phyloP scores from a whole-genome alignment of 2,888 invertebrate genomes.

The Dendrolimus pini region DNA sequence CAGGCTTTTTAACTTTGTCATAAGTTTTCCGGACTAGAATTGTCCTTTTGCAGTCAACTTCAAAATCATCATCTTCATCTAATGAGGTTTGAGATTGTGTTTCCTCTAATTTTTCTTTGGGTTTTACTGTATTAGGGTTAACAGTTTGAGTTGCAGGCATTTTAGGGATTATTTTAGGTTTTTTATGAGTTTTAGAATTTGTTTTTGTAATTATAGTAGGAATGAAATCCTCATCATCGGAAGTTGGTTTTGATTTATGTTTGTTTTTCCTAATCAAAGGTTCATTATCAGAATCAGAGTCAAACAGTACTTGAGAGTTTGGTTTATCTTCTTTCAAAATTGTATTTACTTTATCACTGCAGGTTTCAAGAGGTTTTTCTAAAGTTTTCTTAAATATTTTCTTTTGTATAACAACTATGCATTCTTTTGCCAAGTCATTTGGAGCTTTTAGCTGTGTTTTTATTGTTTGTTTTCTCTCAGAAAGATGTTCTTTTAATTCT shows the following conservation, averaged over 20 bases:
- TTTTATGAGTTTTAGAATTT: slow-evolving; percentile 23
- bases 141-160: slow-evolving; percentile 10
- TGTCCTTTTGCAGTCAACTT: slow-evolving; percentile 44
- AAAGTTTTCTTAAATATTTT: slow-evolving; percentile 43
- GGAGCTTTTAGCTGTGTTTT: slow-evolving; percentile 36
- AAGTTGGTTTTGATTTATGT: slow-evolving; percentile 13
- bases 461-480: slow-evolving; percentile 4
- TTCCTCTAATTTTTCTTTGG: slow-evolving; percentile 15
- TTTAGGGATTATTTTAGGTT: slow-evolving; percentile 10
- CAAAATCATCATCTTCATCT: slow-evolving; percentile 57
- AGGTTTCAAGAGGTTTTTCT: slow-evolving; percentile 7
- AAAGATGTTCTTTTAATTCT: background rate
- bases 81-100: slow-evolving; percentile 31
- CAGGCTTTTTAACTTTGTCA: slow-evolving; percentile 46
- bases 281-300: slow-evolving; percentile 56
- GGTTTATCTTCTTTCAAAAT: slow-evolving; percentile 9
- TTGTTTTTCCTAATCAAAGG: slow-evolving; percentile 43
- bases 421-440: slow-evolving; percentile 59
- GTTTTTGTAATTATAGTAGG: slow-evolving; percentile 14
- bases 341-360: slow-evolving; percentile 2
- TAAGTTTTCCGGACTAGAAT: slow-evolving; percentile 53
- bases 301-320: slow-evolving; percentile 36
- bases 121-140: slow-evolving; percentile 11
- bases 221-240: slow-evolving; percentile 41
- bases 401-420: slow-evolving; percentile 60